Base-by-base conservation (phyloP, 2,113 vertebrate species). In the Xyliphius kryptos region DNA sequence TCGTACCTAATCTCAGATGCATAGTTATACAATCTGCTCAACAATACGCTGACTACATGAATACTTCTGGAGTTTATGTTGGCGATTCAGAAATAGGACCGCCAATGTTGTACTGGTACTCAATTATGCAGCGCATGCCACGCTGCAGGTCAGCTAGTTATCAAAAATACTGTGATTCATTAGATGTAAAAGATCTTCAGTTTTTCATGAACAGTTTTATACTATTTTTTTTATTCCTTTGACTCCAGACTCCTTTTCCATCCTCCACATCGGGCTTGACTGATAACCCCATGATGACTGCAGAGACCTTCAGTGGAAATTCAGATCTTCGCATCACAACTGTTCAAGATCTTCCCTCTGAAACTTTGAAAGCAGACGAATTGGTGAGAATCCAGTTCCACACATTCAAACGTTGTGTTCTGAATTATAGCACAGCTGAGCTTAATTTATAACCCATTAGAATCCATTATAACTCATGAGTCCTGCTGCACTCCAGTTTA, bases 251-350 rank as follows among this genome's bases (percentile, higher is more conserved):
- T 21, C 38, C 15, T 7, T 37, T 15, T 58, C 47, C 47, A 1
- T 19, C 22, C 2, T 66, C 62, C 16, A 61, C 56, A 32, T 47
- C 46, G 37, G 48, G 64, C 52, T 16, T 51, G 19, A 43, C 50
- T 12, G 52, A 58, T 6, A 51, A 63, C 22, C 36, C 14, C 6
- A 13, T 44, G 11, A 51, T 63, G 32, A 48, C 38, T 16, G 32
- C 55, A 20, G 68, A 74, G 19, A 61, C 54, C 20, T 75, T 66
- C 3, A 16, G 64, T 50, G 60, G 64, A n/a, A 11, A 19, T 14
- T 57, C 38, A 3, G 37, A 62, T 10, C 36, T 11, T 22, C 32
- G 36, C 12, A 49, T 32, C 38, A 61, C 67, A 56, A 46, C 26
- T 9, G 19, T 49, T 58, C 46, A 10, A 38, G 52, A 20, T 40